Conservation (phyloP, 2,113 vertebrate genomes). For the Diadophis punctatus region DNA sequence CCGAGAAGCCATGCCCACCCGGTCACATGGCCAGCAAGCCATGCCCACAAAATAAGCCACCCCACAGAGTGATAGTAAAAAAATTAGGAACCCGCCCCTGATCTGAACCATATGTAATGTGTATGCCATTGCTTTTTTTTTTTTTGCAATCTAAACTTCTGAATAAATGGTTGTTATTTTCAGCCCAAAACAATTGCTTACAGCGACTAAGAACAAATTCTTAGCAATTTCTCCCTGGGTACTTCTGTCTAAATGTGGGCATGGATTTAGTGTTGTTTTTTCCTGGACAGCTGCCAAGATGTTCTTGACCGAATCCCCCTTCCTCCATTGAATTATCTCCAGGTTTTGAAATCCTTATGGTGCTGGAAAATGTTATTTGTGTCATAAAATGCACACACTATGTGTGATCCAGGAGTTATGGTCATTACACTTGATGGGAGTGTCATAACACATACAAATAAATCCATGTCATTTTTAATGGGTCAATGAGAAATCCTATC, state of each 20-base stretch:
- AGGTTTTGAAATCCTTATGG: background rate
- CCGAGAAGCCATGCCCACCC: no score
- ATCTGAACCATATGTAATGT: slow-evolving; percentile 38
- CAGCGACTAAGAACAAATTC: slow-evolving; percentile 2
- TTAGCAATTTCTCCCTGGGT: slow-evolving; percentile 18
- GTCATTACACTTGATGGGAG: background rate
- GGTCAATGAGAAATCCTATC: background rate
- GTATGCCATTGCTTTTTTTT: background rate
- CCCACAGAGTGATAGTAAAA: no score
- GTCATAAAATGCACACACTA: background rate
- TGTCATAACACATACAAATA: background rate
- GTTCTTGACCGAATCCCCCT: background rate
- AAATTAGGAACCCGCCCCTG: no score
- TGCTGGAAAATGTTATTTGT: background rate
- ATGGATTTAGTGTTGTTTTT: background rate
- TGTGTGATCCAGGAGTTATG: background rate
- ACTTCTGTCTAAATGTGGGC: background rate
- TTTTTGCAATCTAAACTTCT: slow-evolving; percentile 26
- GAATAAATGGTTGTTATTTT: slow-evolving; percentile 46
- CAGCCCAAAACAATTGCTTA: slow-evolving; percentile 41
- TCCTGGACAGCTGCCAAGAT: background rate
- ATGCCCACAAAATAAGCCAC: no score
- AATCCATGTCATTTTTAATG: background rate
- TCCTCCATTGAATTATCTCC: background rate
- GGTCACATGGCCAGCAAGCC: no score